Base-by-base conservation (phyloP, 1,140 invertebrate species). In the Palaemon carinicauda region DNA sequence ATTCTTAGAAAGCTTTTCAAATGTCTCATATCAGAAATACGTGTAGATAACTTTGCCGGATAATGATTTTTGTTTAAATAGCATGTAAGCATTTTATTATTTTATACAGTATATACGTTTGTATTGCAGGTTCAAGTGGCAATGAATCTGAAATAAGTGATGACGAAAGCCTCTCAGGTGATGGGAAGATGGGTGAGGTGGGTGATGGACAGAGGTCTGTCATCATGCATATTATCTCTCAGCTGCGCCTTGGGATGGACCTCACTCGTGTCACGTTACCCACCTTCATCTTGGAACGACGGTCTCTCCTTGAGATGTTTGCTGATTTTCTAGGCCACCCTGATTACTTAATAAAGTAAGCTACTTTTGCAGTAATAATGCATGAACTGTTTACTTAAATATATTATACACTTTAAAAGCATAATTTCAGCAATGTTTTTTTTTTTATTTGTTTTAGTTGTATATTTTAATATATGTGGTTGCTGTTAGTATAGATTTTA, bases 261-360 rank as follows among this genome's bases (percentile, higher is more conserved):
- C 94, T 99, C 90, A 99, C 98, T 1, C 99, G 97, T 92, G 97
- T 98, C 51, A 97, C 98, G 9, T 92, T 98, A 54, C 97, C 97
- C 0, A 97, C 96, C 0, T 96, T 96, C 90, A 96, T 97, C 78
- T 91, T 99, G 89, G 98, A 99, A 91, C 94, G 97, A 89, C 93
- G 98, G 88, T 99, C 98, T 3, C 94, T 99, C 33, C 92, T 99
- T 52, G 98, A 99, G 92, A 99, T 99, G 96, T 98, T 99, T 91
- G 96, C 97, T n/a, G 98, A 99, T 93, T 99, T 98, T 91, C 99
- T 99, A 93, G 97, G 98, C 31, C 98, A 99, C 94, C 97, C 97
- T 1, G 97, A 99, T 92, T 94, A 99, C 90, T 98, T 99, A 92
- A 94, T 98, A 79, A 96, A 96, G 89, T 89, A 71, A 54, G 17